Evolutionary conservation across 2,113 vertebrate genomes (phyloP).

Genomic region (Pomatorhinus ruficollis): DNA sequence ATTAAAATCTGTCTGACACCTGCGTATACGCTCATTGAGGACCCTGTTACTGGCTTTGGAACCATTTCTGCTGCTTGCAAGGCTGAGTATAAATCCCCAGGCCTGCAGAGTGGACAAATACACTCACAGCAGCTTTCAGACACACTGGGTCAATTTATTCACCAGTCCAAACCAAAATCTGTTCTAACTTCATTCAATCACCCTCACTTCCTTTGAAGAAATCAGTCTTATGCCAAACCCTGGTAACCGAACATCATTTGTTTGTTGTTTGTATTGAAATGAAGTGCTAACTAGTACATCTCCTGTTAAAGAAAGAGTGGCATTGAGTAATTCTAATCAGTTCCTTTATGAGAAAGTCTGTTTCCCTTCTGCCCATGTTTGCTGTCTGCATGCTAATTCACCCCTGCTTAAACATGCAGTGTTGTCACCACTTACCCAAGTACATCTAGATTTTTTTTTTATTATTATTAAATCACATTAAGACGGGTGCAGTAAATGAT

Average conservation of each 20-base stretch:
- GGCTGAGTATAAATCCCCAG: background rate
- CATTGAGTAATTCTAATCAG: conserved; percentile 43
- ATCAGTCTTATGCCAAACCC: background rate
- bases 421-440: background rate
- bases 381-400: conserved; percentile 66
- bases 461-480: background rate
- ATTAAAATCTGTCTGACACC: background rate
- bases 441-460: background rate
- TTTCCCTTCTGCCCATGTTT: conserved; percentile 46
- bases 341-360: conserved; percentile 44
- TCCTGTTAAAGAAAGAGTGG: conserved; percentile 8
- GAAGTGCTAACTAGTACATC: conserved; percentile 51
- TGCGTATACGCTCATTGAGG: background rate
- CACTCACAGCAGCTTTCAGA: background rate
- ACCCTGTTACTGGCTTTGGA: background rate
- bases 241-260: conserved; percentile 28
- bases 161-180: background rate
- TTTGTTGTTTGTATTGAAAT: conserved; percentile 38
- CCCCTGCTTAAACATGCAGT: background rate
- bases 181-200: background rate
- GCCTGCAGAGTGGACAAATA: background rate
- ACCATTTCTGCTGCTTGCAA: background rate
- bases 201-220: background rate
- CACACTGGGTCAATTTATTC: background rate
- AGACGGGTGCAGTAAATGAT: background rate